phyloP scores from a whole-genome alignment of 2,797 vertebrate species.

The Eleutherodactylus coqui region DNA sequence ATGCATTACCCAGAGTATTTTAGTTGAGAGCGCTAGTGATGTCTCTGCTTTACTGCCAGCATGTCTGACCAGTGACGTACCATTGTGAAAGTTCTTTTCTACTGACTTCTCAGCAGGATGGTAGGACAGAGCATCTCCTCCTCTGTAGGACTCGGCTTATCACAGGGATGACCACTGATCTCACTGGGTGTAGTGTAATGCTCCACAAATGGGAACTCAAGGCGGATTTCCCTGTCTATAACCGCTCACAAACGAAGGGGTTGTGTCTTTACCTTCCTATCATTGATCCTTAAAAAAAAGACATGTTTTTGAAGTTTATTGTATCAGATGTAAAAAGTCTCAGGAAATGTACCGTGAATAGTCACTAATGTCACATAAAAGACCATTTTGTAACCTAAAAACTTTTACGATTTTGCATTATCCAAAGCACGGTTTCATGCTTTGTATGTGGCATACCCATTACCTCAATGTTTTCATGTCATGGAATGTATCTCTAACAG shows the following conservation, averaged over 20 bases:
- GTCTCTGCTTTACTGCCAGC: background rate
- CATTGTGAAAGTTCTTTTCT: too few species aligned
- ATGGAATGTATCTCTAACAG: background rate
- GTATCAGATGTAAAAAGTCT: background rate
- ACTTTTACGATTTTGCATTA: background rate
- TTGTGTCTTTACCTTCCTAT: background rate
- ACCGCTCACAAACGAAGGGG: background rate
- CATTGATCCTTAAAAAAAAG: background rate
- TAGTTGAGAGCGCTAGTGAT: background rate
- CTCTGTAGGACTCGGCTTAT: background rate
- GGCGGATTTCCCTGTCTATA: background rate
- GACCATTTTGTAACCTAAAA: background rate
- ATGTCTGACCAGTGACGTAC: too few species aligned
- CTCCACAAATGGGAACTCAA: background rate
- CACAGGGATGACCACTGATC: background rate
- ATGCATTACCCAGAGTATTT: too few species aligned
- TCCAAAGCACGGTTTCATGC: slow-evolving; percentile 10
- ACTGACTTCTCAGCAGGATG: background rate
- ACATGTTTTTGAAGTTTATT: background rate
- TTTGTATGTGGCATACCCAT: slow-evolving; percentile 25
- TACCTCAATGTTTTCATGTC: background rate
- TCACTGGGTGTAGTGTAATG: background rate
- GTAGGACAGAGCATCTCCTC: background rate
- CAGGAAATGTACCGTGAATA: background rate
- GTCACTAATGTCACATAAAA: background rate